Percentiles rank a stretch among this genome's conserved stretches.
phyloP scores from a whole-genome alignment of 30 jellyfish, hydroid and myxozoan genomes.

The Hydractinia symbiolongicarpus region DNA sequence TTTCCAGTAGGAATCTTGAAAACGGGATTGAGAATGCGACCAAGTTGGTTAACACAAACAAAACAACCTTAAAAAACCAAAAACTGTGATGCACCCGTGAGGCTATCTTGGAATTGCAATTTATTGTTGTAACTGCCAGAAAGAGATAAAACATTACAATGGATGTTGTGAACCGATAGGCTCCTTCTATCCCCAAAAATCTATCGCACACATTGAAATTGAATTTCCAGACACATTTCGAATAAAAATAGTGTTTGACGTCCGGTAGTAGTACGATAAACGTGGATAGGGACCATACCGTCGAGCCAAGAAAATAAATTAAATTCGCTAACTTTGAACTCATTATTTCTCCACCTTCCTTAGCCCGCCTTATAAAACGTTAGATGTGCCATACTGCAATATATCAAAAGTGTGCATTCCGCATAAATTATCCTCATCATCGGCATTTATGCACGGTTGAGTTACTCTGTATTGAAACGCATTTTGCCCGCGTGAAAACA shows the following conservation, averaged over 20 bases:
- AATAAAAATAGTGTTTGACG: conserved; percentile 22
- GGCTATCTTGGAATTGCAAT: conserved; percentile 42
- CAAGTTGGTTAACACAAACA: conserved; percentile 44
- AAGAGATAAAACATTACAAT: conserved; percentile 40
- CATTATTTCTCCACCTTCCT: background rate
- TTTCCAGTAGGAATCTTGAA: conserved; percentile 33
- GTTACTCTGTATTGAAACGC: no score
- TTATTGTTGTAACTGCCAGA: conserved; percentile 28
- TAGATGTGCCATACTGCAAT: no score
- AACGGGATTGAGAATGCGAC: conserved; percentile 55
- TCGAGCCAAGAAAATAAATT: conserved; percentile 6
- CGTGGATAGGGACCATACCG: conserved; percentile 38
- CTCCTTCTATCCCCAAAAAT: conserved; percentile 77
- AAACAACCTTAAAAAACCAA: conserved; percentile 60
- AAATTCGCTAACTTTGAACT: conserved; percentile 5
- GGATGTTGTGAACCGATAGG: conserved; percentile 62
- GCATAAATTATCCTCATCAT: no score
- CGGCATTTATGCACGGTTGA: no score
- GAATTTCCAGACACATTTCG: conserved; percentile 45
- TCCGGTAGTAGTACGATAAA: conserved; percentile 64
- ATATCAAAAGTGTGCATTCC: no score
- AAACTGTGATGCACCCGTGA: conserved; percentile 44
- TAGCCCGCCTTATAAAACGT: no score
- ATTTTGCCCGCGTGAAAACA: no score
- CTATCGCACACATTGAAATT: conserved; percentile 41